phyloP scores from a whole-genome alignment of 2,888 invertebrate species.

The Taphrorychus bicolor region DNA sequence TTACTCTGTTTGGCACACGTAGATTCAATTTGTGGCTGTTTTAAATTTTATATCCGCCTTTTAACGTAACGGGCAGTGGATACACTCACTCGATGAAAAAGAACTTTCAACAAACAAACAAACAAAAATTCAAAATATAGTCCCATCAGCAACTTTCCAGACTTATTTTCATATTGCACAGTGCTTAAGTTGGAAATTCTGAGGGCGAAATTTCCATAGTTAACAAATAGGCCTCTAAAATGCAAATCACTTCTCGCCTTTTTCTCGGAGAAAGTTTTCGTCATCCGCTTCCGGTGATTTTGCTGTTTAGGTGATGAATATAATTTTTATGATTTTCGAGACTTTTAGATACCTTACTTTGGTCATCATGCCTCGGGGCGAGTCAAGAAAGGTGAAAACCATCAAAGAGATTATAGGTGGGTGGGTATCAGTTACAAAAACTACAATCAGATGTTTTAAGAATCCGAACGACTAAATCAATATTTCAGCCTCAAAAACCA shows the following conservation, averaged over 20 bases:
- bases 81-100: background rate
- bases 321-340: too few species aligned
- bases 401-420: too few species aligned
- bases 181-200: background rate
- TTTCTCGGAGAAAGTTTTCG: background rate
- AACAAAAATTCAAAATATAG: slow-evolving; percentile 2
- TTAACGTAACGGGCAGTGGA: background rate
- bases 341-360: too few species aligned
- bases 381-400: too few species aligned
- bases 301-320: background rate
- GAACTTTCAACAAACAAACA: background rate
- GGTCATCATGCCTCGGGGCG: too few species aligned
- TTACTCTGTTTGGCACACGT: background rate
- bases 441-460: background rate
- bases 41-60: background rate
- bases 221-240: slow-evolving; percentile 15
- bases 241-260: slow-evolving; percentile 1
- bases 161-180: slow-evolving; percentile 3
- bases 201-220: slow-evolving; percentile 11
- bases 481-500: background rate
- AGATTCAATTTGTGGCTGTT: background rate
- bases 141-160: slow-evolving; percentile 4
- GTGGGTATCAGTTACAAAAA: too few species aligned
- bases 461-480: background rate
- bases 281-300: background rate